Evolutionary conservation across 1,140 invertebrate genomes (phyloP), one percentile per base, ranked within the genome.

Genomic region (Drosophila virilis): DNA sequence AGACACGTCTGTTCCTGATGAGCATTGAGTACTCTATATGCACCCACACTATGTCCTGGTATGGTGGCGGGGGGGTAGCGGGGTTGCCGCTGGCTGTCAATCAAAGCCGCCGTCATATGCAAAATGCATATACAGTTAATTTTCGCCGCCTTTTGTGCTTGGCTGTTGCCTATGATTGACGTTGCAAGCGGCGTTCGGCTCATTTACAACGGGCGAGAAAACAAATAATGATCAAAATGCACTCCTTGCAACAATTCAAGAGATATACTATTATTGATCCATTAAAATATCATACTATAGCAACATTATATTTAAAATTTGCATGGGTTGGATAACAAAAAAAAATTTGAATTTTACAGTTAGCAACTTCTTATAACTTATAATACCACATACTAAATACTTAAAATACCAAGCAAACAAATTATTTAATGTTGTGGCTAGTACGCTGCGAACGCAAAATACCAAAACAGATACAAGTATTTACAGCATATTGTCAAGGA

Each of bases 61-160:
- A 46, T 17, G 8, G 1, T 32, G 13, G 46, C 40, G 3, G 12
- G 22, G 22, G n/a, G 22, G 3, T 22, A 4, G 22, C 22, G 22
- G 22, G 22, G 22, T 0, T 4, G 37, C 28, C 13, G 33, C 43
- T 55, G 42, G 12, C 55, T 75, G 76, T 75, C 76, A 70, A 78
- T 78, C 76, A 78, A 75, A 75, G 12, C 12, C 35, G 48, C 17
- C 37, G 40, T 43, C 65, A 52, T 50, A 75, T 78, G 76, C 72
- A 57, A 71, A 75, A 78, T 75, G 72, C 72, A 75, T 66, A 32
- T 57, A 50, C 76, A 74, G 76, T 71, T 45, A 60, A 78, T 75
- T 65, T 74, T 55, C 76, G 50, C 22, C 55, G 55, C 55, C 66
- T 61, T 62, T 52, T 55, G 54, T 45, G 50, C 43, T 22, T n/a